Evolutionary conservation across 2,113 vertebrate genomes (phyloP).

Genomic region (Sinocyclocheilus rhinocerous): DNA sequence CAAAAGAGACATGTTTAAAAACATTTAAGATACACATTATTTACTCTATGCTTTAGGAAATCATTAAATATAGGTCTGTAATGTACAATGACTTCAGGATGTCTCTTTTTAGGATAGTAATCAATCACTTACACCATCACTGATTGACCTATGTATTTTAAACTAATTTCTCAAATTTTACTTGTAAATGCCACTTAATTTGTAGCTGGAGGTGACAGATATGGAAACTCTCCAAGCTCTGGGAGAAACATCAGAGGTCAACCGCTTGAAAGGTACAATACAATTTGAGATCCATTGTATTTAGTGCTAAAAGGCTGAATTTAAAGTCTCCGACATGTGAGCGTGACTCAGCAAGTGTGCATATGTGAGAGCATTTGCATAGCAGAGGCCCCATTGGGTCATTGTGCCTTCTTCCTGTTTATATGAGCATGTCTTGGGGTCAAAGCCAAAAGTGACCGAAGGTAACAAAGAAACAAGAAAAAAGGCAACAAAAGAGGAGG

Average conservation of each 20-base stretch:
- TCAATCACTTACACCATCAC: neutral
- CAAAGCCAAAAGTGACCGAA: slow-evolving; percentile 67
- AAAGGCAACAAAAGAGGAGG: neutral
- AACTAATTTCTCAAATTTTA: neutral
- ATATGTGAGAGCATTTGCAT: neutral
- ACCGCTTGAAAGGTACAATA: neutral
- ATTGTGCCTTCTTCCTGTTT: slow-evolving; percentile 75
- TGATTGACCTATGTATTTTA: neutral
- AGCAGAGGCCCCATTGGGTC: slow-evolving; percentile 45
- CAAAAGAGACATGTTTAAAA: no score
- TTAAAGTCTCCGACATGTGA: neutral
- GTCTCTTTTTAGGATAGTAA: neutral
- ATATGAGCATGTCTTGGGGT: slow-evolving; percentile 72
- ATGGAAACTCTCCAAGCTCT: neutral
- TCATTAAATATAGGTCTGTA: neutral
- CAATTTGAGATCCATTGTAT: neutral
- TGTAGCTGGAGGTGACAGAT: neutral
- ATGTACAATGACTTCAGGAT: no score
- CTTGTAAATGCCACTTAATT: neutral
- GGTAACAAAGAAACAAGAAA: slow-evolving; percentile 13
- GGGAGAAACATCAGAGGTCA: neutral
- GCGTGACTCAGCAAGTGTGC: no score
- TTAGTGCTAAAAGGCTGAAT: neutral
- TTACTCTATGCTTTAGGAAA: neutral
- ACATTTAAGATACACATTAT: no score